These are phyloP conservation scores for Coptodon rendalli DNA, from an alignment of 2,113 vertebrate species.

Conservation along the genomic window DNA sequence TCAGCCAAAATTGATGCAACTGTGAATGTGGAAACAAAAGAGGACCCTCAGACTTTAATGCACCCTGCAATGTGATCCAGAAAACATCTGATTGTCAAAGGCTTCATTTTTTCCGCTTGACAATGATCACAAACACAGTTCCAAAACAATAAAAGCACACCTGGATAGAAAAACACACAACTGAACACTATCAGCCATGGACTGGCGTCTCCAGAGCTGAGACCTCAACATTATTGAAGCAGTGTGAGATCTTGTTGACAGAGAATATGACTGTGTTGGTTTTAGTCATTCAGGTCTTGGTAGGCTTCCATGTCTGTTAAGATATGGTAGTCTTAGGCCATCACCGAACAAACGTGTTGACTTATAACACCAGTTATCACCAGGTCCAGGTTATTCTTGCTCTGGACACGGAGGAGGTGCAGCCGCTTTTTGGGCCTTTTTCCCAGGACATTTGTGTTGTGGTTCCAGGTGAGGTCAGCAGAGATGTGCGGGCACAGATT, in stretches of 20 bases:
- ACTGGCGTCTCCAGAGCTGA: neutral
- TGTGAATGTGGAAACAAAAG: neutral
- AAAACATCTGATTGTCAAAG: neutral
- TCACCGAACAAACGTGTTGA: accelerated
- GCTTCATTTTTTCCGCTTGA: neutral
- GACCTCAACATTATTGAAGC: neutral
- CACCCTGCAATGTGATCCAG: neutral
- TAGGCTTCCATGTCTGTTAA: neutral
- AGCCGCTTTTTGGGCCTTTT: neutral
- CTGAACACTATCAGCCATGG: neutral
- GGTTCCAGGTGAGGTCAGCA: neutral
- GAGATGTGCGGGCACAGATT: neutral
- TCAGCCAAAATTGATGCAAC: neutral
- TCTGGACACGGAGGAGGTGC: neutral
- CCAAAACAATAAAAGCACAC: neutral
- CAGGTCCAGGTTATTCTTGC: neutral
- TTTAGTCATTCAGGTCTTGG: neutral
- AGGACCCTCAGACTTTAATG: neutral
- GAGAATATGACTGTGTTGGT: neutral
- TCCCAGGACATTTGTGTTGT: neutral
- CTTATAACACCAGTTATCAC: neutral
- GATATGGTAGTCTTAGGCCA: neutral
- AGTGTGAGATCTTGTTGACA: neutral
- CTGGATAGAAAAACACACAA: neutral
- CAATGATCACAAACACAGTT: neutral